Percentiles rank a stretch among this genome's conserved stretches.
Conservation (phyloP, 1,140 invertebrate genomes). For the Macrotrachela quadricornifera region DNA sequence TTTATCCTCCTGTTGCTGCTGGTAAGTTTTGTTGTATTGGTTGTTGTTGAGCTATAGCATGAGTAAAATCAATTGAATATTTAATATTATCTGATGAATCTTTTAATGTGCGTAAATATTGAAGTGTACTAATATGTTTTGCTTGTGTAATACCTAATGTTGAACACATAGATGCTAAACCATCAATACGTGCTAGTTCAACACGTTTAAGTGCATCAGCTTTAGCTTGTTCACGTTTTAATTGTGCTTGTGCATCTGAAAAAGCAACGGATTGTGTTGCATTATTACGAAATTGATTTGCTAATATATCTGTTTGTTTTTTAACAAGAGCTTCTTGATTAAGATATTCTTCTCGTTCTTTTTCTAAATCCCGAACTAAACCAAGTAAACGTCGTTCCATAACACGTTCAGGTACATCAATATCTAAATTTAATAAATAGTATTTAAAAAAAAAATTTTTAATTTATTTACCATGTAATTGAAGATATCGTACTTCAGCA, state of each 20-base stretch:
- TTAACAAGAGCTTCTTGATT: slow-evolving; percentile 17
- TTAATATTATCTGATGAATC: slow-evolving; percentile 13
- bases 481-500: slow-evolving; percentile 19
- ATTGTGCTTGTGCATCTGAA: slow-evolving; percentile 12
- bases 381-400: slow-evolving; percentile 16
- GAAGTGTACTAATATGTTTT: slow-evolving; percentile 17
- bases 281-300: slow-evolving; percentile 11
- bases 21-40: no score
- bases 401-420: slow-evolving; percentile 15
- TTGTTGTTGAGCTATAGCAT: no score
- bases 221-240: slow-evolving; percentile 11
- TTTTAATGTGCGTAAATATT: slow-evolving; percentile 18
- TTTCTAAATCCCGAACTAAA: slow-evolving; percentile 15
- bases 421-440: neutral
- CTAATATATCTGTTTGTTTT: slow-evolving; percentile 15
- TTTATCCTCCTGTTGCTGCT: no score
- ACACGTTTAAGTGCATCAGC: slow-evolving; percentile 16
- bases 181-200: slow-evolving; percentile 15
- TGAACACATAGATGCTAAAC: slow-evolving; percentile 15
- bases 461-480: slow-evolving; percentile 11
- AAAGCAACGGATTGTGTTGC: slow-evolving; percentile 15
- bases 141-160: slow-evolving; percentile 12
- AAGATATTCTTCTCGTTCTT: slow-evolving; percentile 14
- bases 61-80: slow-evolving; percentile 18
- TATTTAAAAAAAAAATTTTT: no score